Conservation (phyloP, 1,140 invertebrate genomes). For the Palaemon carinicauda region DNA sequence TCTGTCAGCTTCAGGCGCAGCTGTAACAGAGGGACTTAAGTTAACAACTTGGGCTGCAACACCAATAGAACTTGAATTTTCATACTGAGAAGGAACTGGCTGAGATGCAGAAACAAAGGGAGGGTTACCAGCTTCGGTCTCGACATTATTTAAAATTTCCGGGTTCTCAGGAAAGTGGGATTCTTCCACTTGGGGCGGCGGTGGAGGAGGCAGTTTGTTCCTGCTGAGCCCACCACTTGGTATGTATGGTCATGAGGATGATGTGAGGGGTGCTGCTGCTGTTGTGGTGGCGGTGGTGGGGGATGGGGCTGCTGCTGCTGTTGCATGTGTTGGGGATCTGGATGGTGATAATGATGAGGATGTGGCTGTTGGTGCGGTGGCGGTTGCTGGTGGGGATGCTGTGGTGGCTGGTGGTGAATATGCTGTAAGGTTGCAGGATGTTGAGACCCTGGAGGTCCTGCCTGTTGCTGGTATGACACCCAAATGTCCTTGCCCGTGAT, state of each 20-base stretch:
- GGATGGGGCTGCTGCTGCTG: slow-evolving; percentile 6
- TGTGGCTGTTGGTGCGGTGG: slow-evolving; percentile 14
- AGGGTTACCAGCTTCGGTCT: slow-evolving; percentile 12
- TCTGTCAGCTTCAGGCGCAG: slow-evolving; percentile 29
- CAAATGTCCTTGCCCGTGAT: background rate
- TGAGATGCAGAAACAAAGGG: slow-evolving; percentile 27
- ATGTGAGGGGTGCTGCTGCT: background rate
- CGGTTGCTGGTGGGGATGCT: slow-evolving; percentile 12
- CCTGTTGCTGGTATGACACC: slow-evolving; percentile 25
- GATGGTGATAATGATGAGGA: slow-evolving; percentile 15
- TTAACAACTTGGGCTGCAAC: slow-evolving; percentile 5
- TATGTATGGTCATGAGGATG: background rate
- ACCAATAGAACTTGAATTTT: slow-evolving; percentile 17
- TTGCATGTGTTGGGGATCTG: slow-evolving; percentile 13
- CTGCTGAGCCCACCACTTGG: background rate
- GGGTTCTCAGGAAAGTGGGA: slow-evolving; percentile 16
- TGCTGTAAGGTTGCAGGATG: slow-evolving; percentile 38
- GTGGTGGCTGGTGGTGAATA: slow-evolving; percentile 32
- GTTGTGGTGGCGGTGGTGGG: background rate
- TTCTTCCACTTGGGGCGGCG: background rate
- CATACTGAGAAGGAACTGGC: slow-evolving; percentile 22
- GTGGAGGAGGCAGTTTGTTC: slow-evolving; percentile 11
- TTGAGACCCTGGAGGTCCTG: slow-evolving; percentile 3
- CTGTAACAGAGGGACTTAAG: slow-evolving; percentile 27
- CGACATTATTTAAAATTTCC: slow-evolving; percentile 2